Base-by-base conservation (phyloP, 2,888 invertebrate genomes). In the Phanerotoma sp. region DNA sequence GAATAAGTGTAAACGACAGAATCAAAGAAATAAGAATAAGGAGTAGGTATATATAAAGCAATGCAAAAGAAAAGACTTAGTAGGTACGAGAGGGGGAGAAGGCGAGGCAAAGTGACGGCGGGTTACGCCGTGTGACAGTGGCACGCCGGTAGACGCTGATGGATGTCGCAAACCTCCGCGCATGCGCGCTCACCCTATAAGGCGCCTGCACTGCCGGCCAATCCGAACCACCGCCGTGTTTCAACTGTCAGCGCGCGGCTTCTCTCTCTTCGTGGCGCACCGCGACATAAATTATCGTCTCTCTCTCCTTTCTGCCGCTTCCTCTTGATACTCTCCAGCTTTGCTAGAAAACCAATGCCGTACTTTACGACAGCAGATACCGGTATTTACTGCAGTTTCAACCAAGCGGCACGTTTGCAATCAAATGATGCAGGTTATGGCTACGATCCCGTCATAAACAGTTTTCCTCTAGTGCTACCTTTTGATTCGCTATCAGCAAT, bases 131-230 rank as follows among this genome's bases (percentile, higher is more conserved):
- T 62, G 64, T 68, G 68, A 69, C 69, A 68, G 70, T 68, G 67
- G 69, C 68, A 66, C 65, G 64, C 63, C 66, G 63, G 62, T 66
- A 65, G 67, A 66, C 69, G 67, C 74, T 75, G 74, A 75, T 74
- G 74, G 73, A 75, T 75, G 74, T 73, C 67, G 70, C 66, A 66
- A 69, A 69, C 38, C 50, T 49, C 56, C 58, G 74, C 73, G 76
- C 75, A 73, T 74, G 72, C 70, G 73, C 70, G 65, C 55, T 67
- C 72, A 66, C 73, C 71, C 73, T 74, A 74, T 75, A 75, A 75
- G 76, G 75, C 65, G 69, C 68, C 71, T 64, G 58, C 51, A 57
- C 64, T 61, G 46, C 58, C 70, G 64, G 66, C 74, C 73, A 74
- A 74, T 73, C 70, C 67, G 63, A 70, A 66, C 64, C 61, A 68